phyloP scores from a whole-genome alignment of 2,113 vertebrate species.

The Seriola dumerili region DNA sequence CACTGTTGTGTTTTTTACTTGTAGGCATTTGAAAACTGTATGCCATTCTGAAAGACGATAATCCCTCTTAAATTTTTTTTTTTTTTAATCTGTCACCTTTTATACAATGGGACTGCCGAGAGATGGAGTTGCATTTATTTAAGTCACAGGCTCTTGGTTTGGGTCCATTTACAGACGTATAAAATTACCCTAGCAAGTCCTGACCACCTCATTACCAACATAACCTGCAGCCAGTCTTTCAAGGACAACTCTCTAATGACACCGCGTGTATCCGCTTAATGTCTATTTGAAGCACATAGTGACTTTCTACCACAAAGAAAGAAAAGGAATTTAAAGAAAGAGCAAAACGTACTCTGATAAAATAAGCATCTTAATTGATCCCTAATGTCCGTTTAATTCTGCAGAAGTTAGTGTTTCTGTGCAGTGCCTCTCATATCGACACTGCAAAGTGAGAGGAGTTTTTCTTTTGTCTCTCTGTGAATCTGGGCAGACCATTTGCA shows the following conservation, averaged over 20 bases:
- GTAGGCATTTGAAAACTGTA: conserved; percentile 3
- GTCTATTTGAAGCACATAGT: conserved; percentile 68
- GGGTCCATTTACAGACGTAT: conserved; percentile 80
- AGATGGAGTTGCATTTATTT: conserved; percentile 67
- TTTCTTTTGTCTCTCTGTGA: conserved; percentile 11
- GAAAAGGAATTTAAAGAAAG: conserved; percentile 53
- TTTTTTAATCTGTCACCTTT: conserved; percentile 27
- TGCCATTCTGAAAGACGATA: conserved; percentile 18
- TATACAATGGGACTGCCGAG: conserved; percentile 31
- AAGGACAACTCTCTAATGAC: conserved; percentile 82
- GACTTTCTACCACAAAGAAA: conserved; percentile 63
- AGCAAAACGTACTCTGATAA: conserved; percentile 56
- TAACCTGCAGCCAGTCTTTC: conserved; percentile 82
- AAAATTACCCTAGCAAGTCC: conserved; percentile 77
- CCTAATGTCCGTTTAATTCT: conserved; percentile 45
- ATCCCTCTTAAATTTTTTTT: not conserved
- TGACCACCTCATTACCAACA: conserved; percentile 82
- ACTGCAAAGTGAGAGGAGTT: conserved; percentile 20
- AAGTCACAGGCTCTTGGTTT: conserved; percentile 73
- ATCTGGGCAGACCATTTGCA: conserved; percentile 34
- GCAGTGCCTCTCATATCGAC: conserved; percentile 8
- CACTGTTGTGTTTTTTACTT: not conserved
- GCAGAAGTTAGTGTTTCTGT: conserved; percentile 15
- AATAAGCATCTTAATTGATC: conserved; percentile 66
- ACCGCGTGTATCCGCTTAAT: conserved; percentile 65